Evolutionary conservation across 2,888 invertebrate species (phyloP), one percentile per base, ranked within the genome.

Genomic region (Philereme transversata): DNA sequence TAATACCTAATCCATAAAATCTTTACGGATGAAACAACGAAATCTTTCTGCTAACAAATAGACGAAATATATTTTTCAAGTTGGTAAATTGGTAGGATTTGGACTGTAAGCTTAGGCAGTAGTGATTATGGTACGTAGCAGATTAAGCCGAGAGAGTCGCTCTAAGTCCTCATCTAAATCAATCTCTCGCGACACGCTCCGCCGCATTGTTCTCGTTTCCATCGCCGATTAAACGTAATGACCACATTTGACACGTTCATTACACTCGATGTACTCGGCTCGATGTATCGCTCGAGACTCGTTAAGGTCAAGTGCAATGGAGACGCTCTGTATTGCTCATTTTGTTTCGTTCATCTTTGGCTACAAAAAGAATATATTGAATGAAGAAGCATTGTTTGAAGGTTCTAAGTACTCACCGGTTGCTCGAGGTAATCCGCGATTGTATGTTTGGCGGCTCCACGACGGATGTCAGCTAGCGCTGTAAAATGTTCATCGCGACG

Each of bases 401-500:
- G 43, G 46, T 56, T 61, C 57, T 60, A 61, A 57, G 68, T 68
- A 94, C 95, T 95, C 82, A 95, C 95, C 94, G 95, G 95, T 83
- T 95, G 83, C 81, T 95, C 94, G 68, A 95, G 93, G 71, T 95
- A 93, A 67, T 94, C 93, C 51, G 93, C 92, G 55, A 95, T 93
- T 60, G 94, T 93, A 81, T 94, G 91, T 77, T 93, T 94, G 60
- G 95, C 95, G 53, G 95, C 94, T 51, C 95, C 95, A 73, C 94
- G 93, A 62, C 95, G 90, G 72, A 95, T 93, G 78, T 94, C 94
- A 68, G 95, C 94, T 65, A 95, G 93, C 67, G 95, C 95, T 71
- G 93, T 90, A 78, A 95, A 94, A 77, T 95, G 95, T 73, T 95
- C 95, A 78, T 95, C 95, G 8, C 91, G 88, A 10, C 93, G 93